Evolutionary conservation across 2,888 invertebrate genomes (phyloP).

Genomic region (Dynastes hyllus): DNA sequence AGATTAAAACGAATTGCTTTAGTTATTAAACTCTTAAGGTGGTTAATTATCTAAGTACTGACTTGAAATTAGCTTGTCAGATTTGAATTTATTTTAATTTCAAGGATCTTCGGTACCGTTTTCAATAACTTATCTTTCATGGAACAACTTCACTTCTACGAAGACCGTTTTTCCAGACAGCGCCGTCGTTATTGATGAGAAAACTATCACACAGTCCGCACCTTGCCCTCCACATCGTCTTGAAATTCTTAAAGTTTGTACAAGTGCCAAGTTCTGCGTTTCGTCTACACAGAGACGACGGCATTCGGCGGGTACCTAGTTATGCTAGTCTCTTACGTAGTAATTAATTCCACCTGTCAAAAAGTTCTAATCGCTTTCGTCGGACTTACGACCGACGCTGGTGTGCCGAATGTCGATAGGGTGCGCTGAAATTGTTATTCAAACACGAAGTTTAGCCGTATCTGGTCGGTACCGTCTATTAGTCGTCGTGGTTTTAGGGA

Average conservation of each 20-base stretch:
- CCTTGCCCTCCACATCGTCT: not conserved
- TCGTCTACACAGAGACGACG: not conserved
- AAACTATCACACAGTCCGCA: slow-evolving; percentile 11
- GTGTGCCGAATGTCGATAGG: slow-evolving; percentile 40
- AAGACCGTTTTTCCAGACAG: not conserved
- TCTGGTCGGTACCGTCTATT: slow-evolving; percentile 10
- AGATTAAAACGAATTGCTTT: too few species aligned
- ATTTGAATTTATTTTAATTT: too few species aligned
- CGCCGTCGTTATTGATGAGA: slow-evolving; percentile 3
- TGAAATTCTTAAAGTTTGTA: slow-evolving; percentile 38
- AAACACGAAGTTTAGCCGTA: slow-evolving; percentile 13
- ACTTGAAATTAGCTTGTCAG: too few species aligned
- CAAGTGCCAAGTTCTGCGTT: not conserved
- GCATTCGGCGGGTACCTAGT: slow-evolving; percentile 2
- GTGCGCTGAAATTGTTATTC: slow-evolving; percentile 54
- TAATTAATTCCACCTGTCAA: slow-evolving; percentile 61
- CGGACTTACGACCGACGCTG: slow-evolving; percentile 52
- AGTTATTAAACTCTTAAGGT: too few species aligned
- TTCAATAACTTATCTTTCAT: not conserved
- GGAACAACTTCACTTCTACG: not conserved
- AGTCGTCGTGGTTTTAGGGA: slow-evolving; percentile 15
- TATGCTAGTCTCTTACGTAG: slow-evolving; percentile 19
- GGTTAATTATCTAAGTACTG: too few species aligned
- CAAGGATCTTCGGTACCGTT: not conserved
- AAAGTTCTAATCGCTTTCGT: slow-evolving; percentile 60